A percentile compares a stretch with the other conserved stretches of the same genome.
Evolutionary conservation across 2,888 invertebrate species (phyloP).

Genomic region (Orchesella flavescens): DNA sequence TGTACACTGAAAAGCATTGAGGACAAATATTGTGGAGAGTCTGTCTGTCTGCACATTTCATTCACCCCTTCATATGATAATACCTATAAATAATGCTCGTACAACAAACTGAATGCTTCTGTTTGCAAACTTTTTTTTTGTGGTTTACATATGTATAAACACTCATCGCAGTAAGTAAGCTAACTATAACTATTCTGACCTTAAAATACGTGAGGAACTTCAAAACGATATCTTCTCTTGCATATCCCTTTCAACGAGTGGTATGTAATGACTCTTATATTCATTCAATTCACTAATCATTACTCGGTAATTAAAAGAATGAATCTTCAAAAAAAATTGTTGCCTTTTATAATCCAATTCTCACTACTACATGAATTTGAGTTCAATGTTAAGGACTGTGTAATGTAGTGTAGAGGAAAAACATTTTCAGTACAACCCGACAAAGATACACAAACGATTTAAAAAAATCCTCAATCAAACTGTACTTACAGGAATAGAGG

Average conservation of each 20-base stretch:
- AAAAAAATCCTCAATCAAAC: no score
- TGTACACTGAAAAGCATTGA: slow-evolving; percentile 64
- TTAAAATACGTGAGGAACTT: slow-evolving; percentile 16
- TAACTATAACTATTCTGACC: slow-evolving; percentile 27
- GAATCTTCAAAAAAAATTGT: slow-evolving; percentile 47
- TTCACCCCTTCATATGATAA: background rate
- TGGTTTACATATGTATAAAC: slow-evolving; percentile 19
- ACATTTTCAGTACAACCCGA: no score
- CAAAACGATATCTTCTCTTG: slow-evolving; percentile 39
- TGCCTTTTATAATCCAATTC: slow-evolving; percentile 52
- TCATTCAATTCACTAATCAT: slow-evolving; percentile 53
- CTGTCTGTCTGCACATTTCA: slow-evolving; percentile 12
- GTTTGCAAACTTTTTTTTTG: slow-evolving; percentile 23
- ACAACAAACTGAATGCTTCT: background rate
- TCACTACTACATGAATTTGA: background rate
- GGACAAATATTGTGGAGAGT: slow-evolving; percentile 51
- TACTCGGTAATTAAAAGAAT: slow-evolving; percentile 49
- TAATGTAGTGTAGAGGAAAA: no score
- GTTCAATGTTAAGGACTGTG: no score
- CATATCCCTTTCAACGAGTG: slow-evolving; percentile 42
- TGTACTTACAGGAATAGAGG: no score
- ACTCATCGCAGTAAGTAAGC: background rate
- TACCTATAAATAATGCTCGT: background rate
- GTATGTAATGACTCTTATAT: slow-evolving; percentile 38
- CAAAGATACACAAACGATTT: no score